Percentiles rank a stretch among this genome's conserved stretches.
Evolutionary conservation across 2,797 vertebrate genomes (phyloP).

Genomic region (Nasua narica): DNA sequence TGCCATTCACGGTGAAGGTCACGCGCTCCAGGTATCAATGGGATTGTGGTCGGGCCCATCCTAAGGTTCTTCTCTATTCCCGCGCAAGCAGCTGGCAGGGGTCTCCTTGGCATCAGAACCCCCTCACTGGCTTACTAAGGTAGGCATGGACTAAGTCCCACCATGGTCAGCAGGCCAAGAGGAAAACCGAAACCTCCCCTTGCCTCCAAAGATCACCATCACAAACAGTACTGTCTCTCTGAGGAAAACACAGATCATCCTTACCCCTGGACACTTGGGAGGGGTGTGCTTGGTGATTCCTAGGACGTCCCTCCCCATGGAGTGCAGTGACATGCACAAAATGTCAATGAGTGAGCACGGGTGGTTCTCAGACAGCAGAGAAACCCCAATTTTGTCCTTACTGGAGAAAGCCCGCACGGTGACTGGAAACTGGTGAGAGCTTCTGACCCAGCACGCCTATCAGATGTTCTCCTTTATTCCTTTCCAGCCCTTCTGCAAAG

Average conservation of each 20-base stretch:
- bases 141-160: neutral
- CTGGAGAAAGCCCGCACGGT: neutral
- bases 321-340: too few species aligned
- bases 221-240: neutral
- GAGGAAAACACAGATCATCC: neutral
- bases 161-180: neutral
- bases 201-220: neutral
- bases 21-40: neutral
- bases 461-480: neutral
- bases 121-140: neutral
- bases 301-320: rapidly evolving
- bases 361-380: neutral
- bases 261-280: neutral
- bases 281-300: neutral
- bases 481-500: neutral
- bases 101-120: neutral
- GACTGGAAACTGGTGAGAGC: neutral
- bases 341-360: neutral
- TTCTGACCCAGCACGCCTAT: neutral
- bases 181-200: too few species aligned
- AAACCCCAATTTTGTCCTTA: neutral
- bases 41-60: neutral
- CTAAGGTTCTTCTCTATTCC: neutral
- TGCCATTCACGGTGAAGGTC: neutral
- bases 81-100: neutral